Base-by-base conservation (phyloP, 2,113 vertebrate genomes). In the Syngnathus typhle region DNA sequence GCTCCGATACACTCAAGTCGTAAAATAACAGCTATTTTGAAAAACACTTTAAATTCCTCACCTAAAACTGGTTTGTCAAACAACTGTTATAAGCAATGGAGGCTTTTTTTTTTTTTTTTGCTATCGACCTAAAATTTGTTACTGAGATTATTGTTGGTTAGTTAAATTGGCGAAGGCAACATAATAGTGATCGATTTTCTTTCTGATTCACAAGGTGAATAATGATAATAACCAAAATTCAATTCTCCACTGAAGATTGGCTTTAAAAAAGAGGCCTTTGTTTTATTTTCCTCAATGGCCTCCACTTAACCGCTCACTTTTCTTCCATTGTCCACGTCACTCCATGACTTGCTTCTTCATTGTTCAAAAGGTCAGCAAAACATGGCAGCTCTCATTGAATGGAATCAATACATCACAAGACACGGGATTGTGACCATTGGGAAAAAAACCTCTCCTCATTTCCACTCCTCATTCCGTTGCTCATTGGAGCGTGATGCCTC, bases 371-470 rank as follows among this genome's bases (percentile, higher is more conserved):
- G 59, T 61, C 59, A 41, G n/a, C 38, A 13, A n/a, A 39, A 39
- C 37, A 21, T 7, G 59, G 59, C 39, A 23, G 39, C 39, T 3
- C 11, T 43, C 39, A 3, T 44, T 23, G 60, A 44, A 46, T 39
- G 27, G 21, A 62, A 62, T 62, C 60, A 18, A 62, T 62, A 21
- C 41, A 62, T 23, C 43, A 43, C 10, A 6, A 62, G 60, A 62
- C 38, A 21, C 5, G n/a, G 15, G 60, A 62, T 62, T 21, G 8
- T 27, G 10, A 13, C 39, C 10, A 5, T 12, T 61, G 60, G 60
- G 3, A 2, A 13, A 23, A 62, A 15, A n/a, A 39, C 0, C 58
- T 1, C 16, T 59, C 38, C 41, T 62, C 60, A 62, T 62, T 62
- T 62, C 60, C 39, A 12, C 60, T 16, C n/a, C 12, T 21, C 6